These are phyloP conservation scores for Pasiphila rectangulata DNA, from an alignment of 2,888 invertebrate genomes.

Conservation along the genomic window DNA sequence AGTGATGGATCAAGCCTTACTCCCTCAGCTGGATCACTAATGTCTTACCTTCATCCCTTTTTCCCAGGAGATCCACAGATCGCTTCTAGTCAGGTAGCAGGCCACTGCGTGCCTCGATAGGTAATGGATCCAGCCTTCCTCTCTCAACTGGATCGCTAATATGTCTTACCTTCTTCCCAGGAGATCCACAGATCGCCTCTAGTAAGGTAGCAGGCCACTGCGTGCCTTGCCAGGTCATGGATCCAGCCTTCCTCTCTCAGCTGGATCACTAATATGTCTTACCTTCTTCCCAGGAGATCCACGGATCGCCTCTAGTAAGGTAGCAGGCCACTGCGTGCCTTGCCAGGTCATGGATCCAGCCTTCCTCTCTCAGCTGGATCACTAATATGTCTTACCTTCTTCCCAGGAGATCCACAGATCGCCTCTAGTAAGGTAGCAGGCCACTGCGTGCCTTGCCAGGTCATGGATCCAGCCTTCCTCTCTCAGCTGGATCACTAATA, in stretches of 20 bases:
- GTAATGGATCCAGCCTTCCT: conserved; percentile 96
- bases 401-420: conserved; percentile 93
- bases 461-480: conserved; percentile 97
- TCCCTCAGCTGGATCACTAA: no score
- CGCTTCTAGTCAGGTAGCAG: conserved; percentile 92
- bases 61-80: conserved; percentile 91
- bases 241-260: conserved; percentile 98
- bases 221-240: conserved; percentile 92
- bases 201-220: conserved; percentile 93
- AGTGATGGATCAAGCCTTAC: no score
- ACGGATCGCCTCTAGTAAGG: conserved; percentile 91
- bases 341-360: conserved; percentile 94
- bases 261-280: conserved; percentile 75
- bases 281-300: conserved; percentile 91
- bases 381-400: conserved; percentile 83
- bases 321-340: conserved; percentile 94
- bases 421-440: conserved; percentile 92
- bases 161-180: conserved; percentile 90
- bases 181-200: conserved; percentile 92
- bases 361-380: no score
- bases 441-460: conserved; percentile 92
- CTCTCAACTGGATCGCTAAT: no score
- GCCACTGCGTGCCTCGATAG: conserved; percentile 93
- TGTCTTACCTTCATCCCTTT: conserved; percentile 87
- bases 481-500: no score